Evolutionary conservation across 2,113 vertebrate genomes (phyloP), one percentile per base, ranked within the genome.

Genomic region (Scomber colias): DNA sequence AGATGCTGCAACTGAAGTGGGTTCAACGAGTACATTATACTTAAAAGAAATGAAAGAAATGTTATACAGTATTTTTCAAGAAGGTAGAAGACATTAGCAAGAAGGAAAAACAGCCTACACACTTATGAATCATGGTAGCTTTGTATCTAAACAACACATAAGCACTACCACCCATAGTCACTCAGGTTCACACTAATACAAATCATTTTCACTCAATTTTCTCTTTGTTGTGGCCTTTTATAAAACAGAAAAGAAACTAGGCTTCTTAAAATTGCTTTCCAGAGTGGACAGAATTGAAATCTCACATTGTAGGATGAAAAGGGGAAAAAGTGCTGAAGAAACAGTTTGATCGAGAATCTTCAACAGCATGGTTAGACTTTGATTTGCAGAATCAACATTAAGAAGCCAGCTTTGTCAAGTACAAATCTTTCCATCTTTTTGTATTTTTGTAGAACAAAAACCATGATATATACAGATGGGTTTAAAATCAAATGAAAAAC

Each of bases 161-260:
- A 79, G 54, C 9, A 10, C 40, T 27, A 24, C 15, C 57, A 13
- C 60, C 24, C 64, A 67, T 16, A 65, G 45, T 27, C n/a, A 49
- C 44, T 45, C 68, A 48, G 15, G 19, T 55, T 48, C 64, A 72
- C 79, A 50, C 55, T 51, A 68, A 77, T 82, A 82, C 2, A 7
- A 73, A 57, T 71, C 12, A 35, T 77, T 77, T 77, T 76, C 17
- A 65, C 59, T 80, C 72, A 40, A 17, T 24, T 50, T 21, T 48
- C 27, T 59, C 51, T 79, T 79, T 77, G 57, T 67, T 66, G 45
- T 40, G 46, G 59, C 21, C 79, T 75, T 85, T 82, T 17, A 85
- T 81, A 27, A 27, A 27, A 27, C 24, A 35, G 16, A 24, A n/a
- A 16, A 19, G 17, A 24, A n/a, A 16, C 16, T 16, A 54, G 27